These are phyloP conservation scores for Troides helena DNA, from an alignment of 2,888 invertebrate species.

Conservation along the genomic window DNA sequence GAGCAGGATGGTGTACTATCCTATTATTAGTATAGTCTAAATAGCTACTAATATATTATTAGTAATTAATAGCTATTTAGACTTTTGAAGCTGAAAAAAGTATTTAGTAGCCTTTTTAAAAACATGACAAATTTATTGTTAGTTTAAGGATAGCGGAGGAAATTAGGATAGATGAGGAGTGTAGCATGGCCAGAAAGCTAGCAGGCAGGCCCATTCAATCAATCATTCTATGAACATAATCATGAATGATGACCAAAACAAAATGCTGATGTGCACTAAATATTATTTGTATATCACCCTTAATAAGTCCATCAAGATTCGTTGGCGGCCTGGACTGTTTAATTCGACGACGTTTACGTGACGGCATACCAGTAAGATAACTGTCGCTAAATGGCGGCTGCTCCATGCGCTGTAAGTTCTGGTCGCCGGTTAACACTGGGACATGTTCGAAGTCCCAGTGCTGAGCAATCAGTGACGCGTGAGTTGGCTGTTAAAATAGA, in stretches of 20 bases:
- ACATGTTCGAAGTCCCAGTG: constrained; percentile 84
- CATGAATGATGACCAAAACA: background rate
- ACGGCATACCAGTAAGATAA: constrained; percentile 93
- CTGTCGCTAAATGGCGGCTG: constrained; percentile 89
- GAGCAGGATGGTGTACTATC: too few relatives aligned
- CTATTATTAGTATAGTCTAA: too few relatives aligned
- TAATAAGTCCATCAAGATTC: constrained; percentile 54
- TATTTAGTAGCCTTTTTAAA: too few relatives aligned
- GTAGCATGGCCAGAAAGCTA: background rate
- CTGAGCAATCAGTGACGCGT: constrained; percentile 52
- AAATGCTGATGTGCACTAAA: background rate
- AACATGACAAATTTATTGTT: too few relatives aligned
- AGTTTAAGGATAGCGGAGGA: background rate
- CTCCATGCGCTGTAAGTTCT: constrained; percentile 84
- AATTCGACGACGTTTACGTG: constrained; percentile 90
- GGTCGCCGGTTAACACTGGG: constrained; percentile 91
- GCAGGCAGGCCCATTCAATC: background rate
- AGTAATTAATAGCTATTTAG: too few relatives aligned
- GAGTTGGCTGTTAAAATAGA: background rate
- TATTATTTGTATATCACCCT: constrained; percentile 41
- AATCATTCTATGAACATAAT: background rate
- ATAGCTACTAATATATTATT: too few relatives aligned
- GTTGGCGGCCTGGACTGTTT: constrained; percentile 53
- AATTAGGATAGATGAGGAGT: background rate
- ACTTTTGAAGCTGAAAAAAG: too few relatives aligned